Base-by-base conservation (phyloP, 2,797 vertebrate species). In the Neoniphon sammara region DNA sequence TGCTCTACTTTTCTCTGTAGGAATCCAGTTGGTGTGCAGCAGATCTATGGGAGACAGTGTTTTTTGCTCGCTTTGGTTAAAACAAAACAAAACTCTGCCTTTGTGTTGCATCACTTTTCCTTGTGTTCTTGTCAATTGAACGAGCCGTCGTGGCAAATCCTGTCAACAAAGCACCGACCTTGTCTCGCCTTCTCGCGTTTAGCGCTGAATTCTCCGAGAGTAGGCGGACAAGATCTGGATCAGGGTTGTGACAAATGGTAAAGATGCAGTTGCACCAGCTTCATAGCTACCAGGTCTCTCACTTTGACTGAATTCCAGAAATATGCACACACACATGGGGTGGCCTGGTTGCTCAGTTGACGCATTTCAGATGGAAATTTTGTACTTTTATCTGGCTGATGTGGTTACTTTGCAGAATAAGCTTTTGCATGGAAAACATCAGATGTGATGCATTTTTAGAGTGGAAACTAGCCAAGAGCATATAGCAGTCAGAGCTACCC, bases 121-220 rank as follows among this genome's bases (percentile, higher is more conserved):
- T 23, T 57, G 34, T 65, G 54, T 31, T 57, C 14, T 47, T 7
- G 7, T 53, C 46, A 0, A 14, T 18, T 12, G 4, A 20, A 14
- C 39, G 36, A 70, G 73, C 52, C 52, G 10, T 56, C n/a, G 47
- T 56, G 67, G 60, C 47, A 34, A 70, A 61, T 25, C 71, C 18
- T 47, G 60, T 74, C 72, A 66, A 68, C 79, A 71, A 70, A 69
- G 64, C 61, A 12, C 56, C 18, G 4, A 61, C 79, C 77, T 63
- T 52, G 62, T 49, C 39, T 20, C 57, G 44, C 23, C 64, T 31
- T 20, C 23, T 59, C 39, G 53, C 39, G 53, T 9, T 70, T 74
- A 73, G 30, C 8, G 2, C n/a, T 68, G 30, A 4, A 30, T 52
- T 63, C 66, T 81, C 54, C 47, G 27, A 55, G 14, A 46, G 70